These are phyloP conservation scores for Perccottus glenii DNA, from an alignment of 2,113 vertebrate genomes.

Conservation along the genomic window DNA sequence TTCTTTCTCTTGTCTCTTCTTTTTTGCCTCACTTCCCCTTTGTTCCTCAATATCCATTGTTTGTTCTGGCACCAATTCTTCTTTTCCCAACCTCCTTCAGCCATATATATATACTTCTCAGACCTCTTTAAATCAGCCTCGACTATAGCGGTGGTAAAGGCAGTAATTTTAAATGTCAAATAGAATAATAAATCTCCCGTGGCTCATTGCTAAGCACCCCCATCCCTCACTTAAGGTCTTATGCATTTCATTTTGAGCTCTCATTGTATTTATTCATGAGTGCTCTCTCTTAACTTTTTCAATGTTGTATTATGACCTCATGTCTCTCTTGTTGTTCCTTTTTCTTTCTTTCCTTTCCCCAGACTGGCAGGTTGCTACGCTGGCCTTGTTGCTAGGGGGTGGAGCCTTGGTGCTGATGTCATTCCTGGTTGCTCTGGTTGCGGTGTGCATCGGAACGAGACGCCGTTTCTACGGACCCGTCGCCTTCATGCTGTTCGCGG, in stretches of 20 bases:
- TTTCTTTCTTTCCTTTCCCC: neutral
- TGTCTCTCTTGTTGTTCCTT: neutral
- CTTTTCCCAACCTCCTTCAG: neutral
- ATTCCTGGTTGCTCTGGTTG: slow-evolving; percentile 94
- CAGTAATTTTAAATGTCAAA: slow-evolving; percentile 29
- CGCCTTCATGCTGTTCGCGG: slow-evolving; percentile 95
- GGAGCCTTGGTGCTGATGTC: slow-evolving; percentile 93
- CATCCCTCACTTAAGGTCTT: slow-evolving; percentile 5
- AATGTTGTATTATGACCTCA: too few species aligned
- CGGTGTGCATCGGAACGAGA: slow-evolving; percentile 93
- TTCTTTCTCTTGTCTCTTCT: slow-evolving; percentile 12
- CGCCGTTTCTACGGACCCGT: slow-evolving; percentile 93
- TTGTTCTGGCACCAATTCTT: slow-evolving; percentile 10
- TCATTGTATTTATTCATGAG: slow-evolving; percentile 38
- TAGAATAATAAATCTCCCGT: slow-evolving; percentile 15
- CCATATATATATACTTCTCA: neutral
- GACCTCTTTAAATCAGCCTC: slow-evolving; percentile 1
- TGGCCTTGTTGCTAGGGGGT: slow-evolving; percentile 93
- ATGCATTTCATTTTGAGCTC: slow-evolving; percentile 17
- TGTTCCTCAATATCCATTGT: slow-evolving; percentile 8
- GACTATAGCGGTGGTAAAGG: neutral
- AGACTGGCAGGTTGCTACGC: slow-evolving; percentile 98
- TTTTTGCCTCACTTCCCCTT: slow-evolving; percentile 14
- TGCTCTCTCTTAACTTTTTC: neutral
- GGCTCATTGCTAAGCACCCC: slow-evolving; percentile 1